A percentile compares a stretch with the other conserved stretches of the same genome.
phyloP scores from a whole-genome alignment of 2,113 vertebrate genomes.

The Sander vitreus region DNA sequence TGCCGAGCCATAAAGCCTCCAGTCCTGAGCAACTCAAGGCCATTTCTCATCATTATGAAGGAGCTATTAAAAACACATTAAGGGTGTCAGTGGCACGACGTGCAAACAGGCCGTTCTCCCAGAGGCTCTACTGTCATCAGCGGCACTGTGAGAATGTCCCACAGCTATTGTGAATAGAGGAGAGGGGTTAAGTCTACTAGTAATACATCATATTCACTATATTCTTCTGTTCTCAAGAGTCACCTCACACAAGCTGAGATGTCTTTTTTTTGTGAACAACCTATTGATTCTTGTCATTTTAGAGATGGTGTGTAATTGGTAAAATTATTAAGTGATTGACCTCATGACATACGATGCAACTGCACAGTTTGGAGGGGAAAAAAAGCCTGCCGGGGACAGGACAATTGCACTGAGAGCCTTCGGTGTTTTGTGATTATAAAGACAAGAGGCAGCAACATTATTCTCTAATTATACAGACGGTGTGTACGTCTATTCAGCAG shows the following conservation, averaged over 20 bases:
- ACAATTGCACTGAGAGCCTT: neutral
- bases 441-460: neutral
- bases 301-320: constrained; percentile 27
- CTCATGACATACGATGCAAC: constrained; percentile 22
- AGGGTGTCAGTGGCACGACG: constrained; percentile 60
- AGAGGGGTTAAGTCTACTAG: constrained; percentile 72
- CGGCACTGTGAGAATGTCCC: constrained; percentile 47
- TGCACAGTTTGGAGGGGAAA: neutral
- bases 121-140: constrained; percentile 57
- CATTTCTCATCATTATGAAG: constrained; percentile 82
- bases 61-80: constrained; percentile 84
- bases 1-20: constrained; percentile 69
- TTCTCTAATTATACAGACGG: constrained; percentile 4
- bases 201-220: constrained; percentile 58
- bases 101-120: constrained; percentile 67
- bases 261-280: constrained; percentile 38
- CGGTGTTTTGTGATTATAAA: neutral
- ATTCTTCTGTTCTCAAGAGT: constrained; percentile 23
- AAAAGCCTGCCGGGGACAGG: neutral
- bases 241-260: constrained; percentile 11
- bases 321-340: constrained; percentile 43
- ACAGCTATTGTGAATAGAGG: constrained; percentile 62
- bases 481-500: constrained; percentile 1
- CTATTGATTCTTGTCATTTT: constrained; percentile 51
- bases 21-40: constrained; percentile 67